Base-by-base conservation (phyloP, 1,140 invertebrate species). In the Centruroides sculpturatus region DNA sequence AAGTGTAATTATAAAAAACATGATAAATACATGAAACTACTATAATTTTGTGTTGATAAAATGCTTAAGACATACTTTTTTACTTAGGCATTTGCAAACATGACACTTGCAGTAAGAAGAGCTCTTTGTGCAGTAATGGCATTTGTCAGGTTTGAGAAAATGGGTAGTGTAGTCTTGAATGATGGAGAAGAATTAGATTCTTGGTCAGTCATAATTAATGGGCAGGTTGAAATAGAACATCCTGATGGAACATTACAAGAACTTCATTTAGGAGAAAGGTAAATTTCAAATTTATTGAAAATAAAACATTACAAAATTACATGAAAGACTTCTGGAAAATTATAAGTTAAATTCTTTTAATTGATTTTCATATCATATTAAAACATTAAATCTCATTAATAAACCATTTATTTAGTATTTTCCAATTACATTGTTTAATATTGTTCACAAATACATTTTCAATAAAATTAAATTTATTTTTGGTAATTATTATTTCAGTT, bases 151-250 rank as follows among this genome's bases (percentile, higher is more conserved):
- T 94, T 99, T 11, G 92, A 98, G 71, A 93, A 95, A 68, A 87
- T 92, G 12, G 92, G 89, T 5, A 98, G 94, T 35, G 81, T 95
- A 59, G 93, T 99, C 4, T 90, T 99, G 83, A 92, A 92, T 68
- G 88, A 99, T 77, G 91, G 92, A 9, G 95, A 99, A 75, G 91
- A 97, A 77, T 80, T 99, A 65, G 96, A 99, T 75, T 97, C 95
- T 12, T 99, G 96, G 96, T 94, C 91, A 60, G 95, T 99, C 46
- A 83, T 99, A 34, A 92, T 99, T 50, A 98, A 99, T 77, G 96
- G 96, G 5, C 84, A 87, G 64, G 95, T 99, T 3, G 92, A 98
- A 75, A 87, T 98, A 52, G 84, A 88, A 63, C 83, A 88, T 69
- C 81, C 81, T 12, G 86, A 85, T 74, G 86, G 88, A 23, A 82